Base-by-base conservation (phyloP, 2,113 vertebrate species). In the Tragelaphus imberbis region DNA sequence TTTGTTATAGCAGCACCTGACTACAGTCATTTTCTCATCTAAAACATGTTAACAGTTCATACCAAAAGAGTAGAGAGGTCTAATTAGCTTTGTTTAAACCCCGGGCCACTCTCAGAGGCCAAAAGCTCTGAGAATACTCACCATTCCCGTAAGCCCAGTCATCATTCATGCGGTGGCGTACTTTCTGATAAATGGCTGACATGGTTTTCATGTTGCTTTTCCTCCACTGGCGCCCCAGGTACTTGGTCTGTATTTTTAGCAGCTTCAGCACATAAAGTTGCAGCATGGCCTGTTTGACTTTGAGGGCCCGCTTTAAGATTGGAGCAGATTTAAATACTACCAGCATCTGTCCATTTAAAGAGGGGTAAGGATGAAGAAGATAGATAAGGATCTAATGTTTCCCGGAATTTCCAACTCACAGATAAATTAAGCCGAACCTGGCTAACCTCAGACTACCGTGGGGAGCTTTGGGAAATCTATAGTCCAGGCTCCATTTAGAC, bases 311-410 rank as follows among this genome's bases (percentile, higher is more conserved):
- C 98, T 99, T 99, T 97, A 99, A 98, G 97, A 99, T 99, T 0
- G 99, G 99, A 14, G 99, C 99, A 0, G 99, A 99, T 94, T 99
- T 99, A 90, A 99, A 99, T 81, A 99, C 99, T n/a, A 99, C 99
- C 98, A 99, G 98, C 99, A 99, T 99, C 99, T 99, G 97, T 2
- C 55, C 27, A 68, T 33, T 77, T 84, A 55, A 51, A 79, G 33
- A 88, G 21, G 30, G 53, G 28, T 27, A 16, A 11, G 0, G 0
- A 6, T 0, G 10, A 84, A 92, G 75, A 88, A 88, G 68, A 63
- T 13, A 61, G 19, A 40, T 91, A 53, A 88, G 28, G 16, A 77
- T 56, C 7, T 89, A 28, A 75, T 23, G 49, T 55, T 63, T 87
- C 63, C 94, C 92, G 36, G 58, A 59, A 92, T 97, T 96, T 90